Percentiles rank a stretch among this genome's conserved stretches.
Conservation (phyloP, 2,113 vertebrate species). For the Colius striatus region DNA sequence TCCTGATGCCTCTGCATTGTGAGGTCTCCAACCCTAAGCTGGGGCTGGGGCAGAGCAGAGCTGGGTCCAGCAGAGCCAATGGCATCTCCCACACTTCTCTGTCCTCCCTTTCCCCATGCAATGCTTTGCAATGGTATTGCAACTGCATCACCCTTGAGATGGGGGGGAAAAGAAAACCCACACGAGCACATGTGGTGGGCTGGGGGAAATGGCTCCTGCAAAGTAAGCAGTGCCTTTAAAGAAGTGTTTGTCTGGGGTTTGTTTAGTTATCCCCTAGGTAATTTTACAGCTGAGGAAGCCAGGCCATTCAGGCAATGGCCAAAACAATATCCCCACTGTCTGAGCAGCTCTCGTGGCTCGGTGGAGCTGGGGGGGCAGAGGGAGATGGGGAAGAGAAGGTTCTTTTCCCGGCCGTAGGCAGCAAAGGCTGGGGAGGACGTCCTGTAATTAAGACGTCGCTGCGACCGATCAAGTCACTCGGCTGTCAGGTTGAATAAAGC, state of each 20-base stretch:
- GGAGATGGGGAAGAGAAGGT: background rate
- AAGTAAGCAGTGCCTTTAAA: conserved; percentile 68
- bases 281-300: conserved; percentile 69
- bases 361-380: background rate
- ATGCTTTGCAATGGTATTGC: background rate
- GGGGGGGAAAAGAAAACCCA: conserved; percentile 17
- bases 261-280: conserved; percentile 75
- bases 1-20: fast-evolving
- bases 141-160: background rate
- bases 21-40: background rate
- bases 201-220: conserved; percentile 57
- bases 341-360: conserved; percentile 13
- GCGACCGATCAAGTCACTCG: background rate
- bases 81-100: fast-evolving
- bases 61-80: background rate
- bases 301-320: conserved; percentile 38
- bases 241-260: conserved; percentile 71
- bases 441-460: conserved; percentile 64
- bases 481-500: conserved; percentile 62
- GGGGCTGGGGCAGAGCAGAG: background rate
- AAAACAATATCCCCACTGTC: conserved; percentile 75
- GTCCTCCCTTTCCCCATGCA: background rate
- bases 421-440: background rate
- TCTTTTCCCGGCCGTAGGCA: background rate
- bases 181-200: background rate